Evolutionary conservation across 2,888 invertebrate genomes (phyloP).

Genomic region (Polydesmus complanatus): DNA sequence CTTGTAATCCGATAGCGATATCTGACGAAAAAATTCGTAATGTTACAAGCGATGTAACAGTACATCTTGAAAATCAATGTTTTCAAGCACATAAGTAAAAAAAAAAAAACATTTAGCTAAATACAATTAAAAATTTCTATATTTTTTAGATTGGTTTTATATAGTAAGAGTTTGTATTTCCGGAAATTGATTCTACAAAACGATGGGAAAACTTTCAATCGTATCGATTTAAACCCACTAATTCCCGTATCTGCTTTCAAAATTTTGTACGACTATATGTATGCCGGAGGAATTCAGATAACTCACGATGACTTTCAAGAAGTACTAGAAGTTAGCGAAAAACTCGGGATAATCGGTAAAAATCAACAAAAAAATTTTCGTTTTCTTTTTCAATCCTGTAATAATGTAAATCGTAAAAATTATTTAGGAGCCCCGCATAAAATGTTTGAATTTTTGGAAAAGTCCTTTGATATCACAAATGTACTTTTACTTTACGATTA

Average conservation of each 20-base stretch:
- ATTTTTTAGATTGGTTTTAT: not conserved
- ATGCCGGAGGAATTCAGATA: not conserved
- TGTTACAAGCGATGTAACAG: constrained; percentile 2
- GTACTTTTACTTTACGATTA: not conserved
- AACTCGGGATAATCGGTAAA: not conserved
- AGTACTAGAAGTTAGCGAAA: not conserved
- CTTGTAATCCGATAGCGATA: too few species aligned
- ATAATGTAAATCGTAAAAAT: not conserved
- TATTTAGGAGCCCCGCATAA: not conserved
- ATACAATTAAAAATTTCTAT: not conserved
- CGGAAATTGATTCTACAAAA: not conserved
- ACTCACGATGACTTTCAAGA: not conserved
- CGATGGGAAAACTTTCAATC: not conserved
- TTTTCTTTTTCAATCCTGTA: not conserved
- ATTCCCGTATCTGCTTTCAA: not conserved
- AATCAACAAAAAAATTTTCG: not conserved
- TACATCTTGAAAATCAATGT: not conserved
- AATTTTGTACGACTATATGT: constrained; percentile 4
- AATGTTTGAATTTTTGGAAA: constrained; percentile 1
- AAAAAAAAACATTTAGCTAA: not conserved
- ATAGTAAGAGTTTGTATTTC: not conserved
- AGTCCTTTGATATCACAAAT: constrained; percentile 2
- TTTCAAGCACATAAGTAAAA: constrained; percentile 2
- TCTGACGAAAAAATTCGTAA: not conserved
- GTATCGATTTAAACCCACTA: not conserved